Conservation (phyloP, 2,888 invertebrate species). For the Eilema caniola region DNA sequence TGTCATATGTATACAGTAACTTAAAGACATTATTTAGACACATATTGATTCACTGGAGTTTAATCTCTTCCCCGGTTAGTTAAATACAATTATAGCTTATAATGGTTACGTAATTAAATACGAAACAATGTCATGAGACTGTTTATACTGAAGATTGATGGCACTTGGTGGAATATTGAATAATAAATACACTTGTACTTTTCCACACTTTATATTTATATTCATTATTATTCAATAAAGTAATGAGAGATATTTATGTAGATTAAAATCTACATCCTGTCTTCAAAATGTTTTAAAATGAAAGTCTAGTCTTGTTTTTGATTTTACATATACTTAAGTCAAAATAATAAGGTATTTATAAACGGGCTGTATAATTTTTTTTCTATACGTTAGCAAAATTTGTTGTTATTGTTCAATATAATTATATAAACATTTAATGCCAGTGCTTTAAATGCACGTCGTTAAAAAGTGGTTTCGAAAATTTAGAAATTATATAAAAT, state of each 20-base stretch:
- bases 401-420: slow-evolving; percentile 3
- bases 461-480: no score
- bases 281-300: slow-evolving; percentile 12
- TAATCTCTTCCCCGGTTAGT: no score
- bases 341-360: background rate
- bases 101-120: background rate
- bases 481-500: background rate
- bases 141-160: no score
- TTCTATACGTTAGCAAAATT: background rate
- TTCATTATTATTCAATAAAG: no score
- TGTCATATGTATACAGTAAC: no score
- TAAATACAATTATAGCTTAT: no score
- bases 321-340: background rate
- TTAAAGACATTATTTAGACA: no score
- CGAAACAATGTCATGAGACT: no score
- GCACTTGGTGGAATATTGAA: no score
- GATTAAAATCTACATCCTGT: slow-evolving; percentile 19
- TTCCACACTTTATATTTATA: no score
- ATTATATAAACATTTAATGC: background rate
- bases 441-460: background rate
- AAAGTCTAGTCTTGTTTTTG: slow-evolving; percentile 11
- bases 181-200: no score
- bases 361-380: background rate
- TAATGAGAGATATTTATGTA: background rate
- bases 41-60: no score